Percentiles rank a stretch among this genome's conserved stretches.
Conservation (phyloP, 2,113 vertebrate species). For the Raja brachyura region DNA sequence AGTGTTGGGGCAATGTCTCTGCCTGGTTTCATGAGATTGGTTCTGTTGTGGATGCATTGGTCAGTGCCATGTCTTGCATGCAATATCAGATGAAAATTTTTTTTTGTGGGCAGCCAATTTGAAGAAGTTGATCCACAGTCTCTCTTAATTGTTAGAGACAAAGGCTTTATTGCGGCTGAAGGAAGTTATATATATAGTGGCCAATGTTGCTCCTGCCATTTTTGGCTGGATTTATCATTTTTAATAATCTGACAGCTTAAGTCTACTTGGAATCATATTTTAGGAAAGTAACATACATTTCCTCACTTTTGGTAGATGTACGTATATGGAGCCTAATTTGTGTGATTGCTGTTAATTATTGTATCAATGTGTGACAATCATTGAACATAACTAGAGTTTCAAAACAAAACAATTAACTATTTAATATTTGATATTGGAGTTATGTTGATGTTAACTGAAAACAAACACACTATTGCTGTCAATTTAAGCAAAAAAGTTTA, state of each 20-base stretch:
- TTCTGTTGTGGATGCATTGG: too few relatives aligned
- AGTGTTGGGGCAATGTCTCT: too few relatives aligned
- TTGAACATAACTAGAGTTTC: background rate
- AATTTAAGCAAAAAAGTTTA: background rate
- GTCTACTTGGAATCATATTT: background rate
- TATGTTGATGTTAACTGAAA: background rate
- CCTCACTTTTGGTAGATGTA: constrained; percentile 9
- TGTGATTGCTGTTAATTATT: constrained; percentile 31
- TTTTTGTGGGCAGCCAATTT: too few relatives aligned
- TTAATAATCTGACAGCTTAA: background rate
- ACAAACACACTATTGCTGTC: background rate
- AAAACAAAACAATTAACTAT: background rate
- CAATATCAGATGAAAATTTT: too few relatives aligned
- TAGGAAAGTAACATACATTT: background rate
- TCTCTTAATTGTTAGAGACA: too few relatives aligned
- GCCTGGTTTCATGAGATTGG: too few relatives aligned
- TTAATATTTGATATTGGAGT: background rate
- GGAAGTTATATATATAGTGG: too few relatives aligned
- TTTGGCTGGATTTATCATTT: background rate
- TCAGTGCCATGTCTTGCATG: too few relatives aligned
- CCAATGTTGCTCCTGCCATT: too few relatives aligned
- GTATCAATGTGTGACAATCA: background rate
- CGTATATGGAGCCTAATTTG: constrained; percentile 24
- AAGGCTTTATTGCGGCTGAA: too few relatives aligned
- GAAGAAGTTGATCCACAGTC: too few relatives aligned